Evolutionary conservation across 1,140 invertebrate genomes (phyloP).

Genomic region (Nephila pilipes): DNA sequence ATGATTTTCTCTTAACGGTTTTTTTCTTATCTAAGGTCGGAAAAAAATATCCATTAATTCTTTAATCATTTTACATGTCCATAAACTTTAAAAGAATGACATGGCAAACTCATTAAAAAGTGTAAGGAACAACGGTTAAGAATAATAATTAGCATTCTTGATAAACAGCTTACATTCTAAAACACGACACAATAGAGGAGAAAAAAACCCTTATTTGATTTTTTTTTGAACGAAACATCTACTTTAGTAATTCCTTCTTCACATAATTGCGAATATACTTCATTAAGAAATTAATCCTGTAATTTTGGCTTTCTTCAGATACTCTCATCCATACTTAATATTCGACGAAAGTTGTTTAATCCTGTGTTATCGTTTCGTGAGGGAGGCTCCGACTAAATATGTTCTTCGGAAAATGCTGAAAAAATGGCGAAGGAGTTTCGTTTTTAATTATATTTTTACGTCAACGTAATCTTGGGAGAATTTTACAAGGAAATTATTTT

Average conservation of each 20-base stretch:
- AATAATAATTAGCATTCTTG: not conserved
- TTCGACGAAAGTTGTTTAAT: not conserved
- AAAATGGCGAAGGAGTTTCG: not conserved
- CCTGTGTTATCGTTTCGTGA: not conserved
- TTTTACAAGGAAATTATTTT: not conserved
- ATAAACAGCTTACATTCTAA: not conserved
- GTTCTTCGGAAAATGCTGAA: not conserved
- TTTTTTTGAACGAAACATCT: not conserved
- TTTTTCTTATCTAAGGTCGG: too few relatives aligned
- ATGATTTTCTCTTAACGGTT: too few relatives aligned
- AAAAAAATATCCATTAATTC: not conserved
- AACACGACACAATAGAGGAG: not conserved
- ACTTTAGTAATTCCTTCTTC: not conserved
- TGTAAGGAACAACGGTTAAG: not conserved
- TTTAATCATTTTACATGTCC: not conserved
- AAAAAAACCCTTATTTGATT: not conserved
- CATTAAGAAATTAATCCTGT: not conserved
- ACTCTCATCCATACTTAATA: not conserved
- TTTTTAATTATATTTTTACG: conserved; percentile 18
- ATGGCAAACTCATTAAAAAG: not conserved
- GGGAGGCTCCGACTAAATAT: not conserved
- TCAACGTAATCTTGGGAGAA: not conserved
- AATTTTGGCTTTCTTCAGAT: not conserved
- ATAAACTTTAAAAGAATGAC: not conserved
- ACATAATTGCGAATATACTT: not conserved